Percentiles rank a stretch among this genome's conserved stretches.
These are phyloP conservation scores for Zaprionus vittiger DNA, from an alignment of 1,140 invertebrate species.

Conservation along the genomic window DNA sequence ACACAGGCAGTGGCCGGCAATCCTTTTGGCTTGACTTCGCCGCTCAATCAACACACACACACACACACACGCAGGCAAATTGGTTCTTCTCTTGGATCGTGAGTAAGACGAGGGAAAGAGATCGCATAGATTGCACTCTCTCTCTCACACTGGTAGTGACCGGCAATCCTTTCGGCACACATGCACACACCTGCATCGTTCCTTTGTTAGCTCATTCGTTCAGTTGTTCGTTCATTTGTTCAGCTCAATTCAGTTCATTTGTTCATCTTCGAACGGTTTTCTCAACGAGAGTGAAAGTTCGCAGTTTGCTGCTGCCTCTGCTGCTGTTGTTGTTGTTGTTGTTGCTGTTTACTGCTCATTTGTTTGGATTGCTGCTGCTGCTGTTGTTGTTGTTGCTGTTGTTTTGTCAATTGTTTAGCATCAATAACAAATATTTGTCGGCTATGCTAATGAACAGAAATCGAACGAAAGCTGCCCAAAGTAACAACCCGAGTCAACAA, in stretches of 20 bases:
- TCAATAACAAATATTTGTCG: constrained; percentile 76
- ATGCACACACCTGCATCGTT: neutral
- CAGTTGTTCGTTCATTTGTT: neutral
- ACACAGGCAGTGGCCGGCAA: neutral
- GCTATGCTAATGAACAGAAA: constrained; percentile 71
- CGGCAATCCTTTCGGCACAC: neutral
- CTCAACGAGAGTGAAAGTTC: constrained; percentile 4
- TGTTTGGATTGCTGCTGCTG: constrained; percentile 33
- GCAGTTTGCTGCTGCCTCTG: neutral
- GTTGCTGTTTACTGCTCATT: constrained; percentile 34
- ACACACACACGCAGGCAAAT: too few relatives aligned
- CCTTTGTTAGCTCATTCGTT: neutral
- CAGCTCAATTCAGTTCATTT: neutral
- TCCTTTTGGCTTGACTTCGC: neutral
- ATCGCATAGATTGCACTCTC: too few relatives aligned
- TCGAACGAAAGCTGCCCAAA: constrained; percentile 49
- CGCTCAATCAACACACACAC: too few relatives aligned
- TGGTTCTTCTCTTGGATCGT: too few relatives aligned
- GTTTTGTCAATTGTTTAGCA: constrained; percentile 72
- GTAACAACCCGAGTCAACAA: neutral
- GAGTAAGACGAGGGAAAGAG: too few relatives aligned
- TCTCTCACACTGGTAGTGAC: neutral
- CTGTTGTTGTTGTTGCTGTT: constrained; percentile 27
- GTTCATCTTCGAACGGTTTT: constrained; percentile 1
- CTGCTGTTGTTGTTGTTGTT: constrained; percentile 16